phyloP scores from a whole-genome alignment of 2,113 vertebrate genomes.

The Grallaria varia region DNA sequence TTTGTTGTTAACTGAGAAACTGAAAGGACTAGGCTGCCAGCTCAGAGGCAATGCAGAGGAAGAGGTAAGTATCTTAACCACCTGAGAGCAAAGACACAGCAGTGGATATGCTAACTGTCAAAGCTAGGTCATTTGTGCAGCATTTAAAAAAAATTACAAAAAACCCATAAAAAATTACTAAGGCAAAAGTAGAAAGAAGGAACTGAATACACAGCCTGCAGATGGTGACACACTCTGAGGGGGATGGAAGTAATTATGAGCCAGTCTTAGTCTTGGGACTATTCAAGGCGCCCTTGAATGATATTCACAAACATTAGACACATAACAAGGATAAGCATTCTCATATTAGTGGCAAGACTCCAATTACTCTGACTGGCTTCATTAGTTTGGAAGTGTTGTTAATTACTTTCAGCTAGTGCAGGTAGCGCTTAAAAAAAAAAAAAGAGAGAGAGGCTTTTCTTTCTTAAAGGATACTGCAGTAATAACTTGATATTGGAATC shows the following conservation, averaged over 20 bases:
- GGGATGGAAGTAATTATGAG: constrained; percentile 40
- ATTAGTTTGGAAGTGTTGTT: not conserved
- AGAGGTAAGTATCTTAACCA: not conserved
- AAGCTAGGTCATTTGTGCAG: not conserved
- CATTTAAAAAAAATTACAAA: not conserved
- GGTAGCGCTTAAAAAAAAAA: not conserved
- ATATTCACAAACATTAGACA: constrained; percentile 28
- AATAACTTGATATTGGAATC: not conserved
- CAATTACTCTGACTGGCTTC: constrained; percentile 10
- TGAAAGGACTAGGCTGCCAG: not conserved
- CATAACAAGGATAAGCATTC: not conserved
- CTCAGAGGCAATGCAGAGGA: not conserved
- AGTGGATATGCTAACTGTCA: not conserved
- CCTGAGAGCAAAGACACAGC: not conserved
- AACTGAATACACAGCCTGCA: not conserved
- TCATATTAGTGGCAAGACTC: constrained; percentile 1
- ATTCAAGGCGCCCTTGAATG: constrained; percentile 47
- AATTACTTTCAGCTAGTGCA: not conserved
- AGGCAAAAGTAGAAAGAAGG: constrained; percentile 13
- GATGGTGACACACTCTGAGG: constrained; percentile 38
- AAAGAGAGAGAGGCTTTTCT: not conserved
- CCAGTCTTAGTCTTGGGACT: not conserved
- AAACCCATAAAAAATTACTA: not conserved
- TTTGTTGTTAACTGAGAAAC: not conserved
- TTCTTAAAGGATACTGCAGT: not conserved